Evolutionary conservation across 2,113 vertebrate species (phyloP).

Genomic region (Calyptomena viridis): DNA sequence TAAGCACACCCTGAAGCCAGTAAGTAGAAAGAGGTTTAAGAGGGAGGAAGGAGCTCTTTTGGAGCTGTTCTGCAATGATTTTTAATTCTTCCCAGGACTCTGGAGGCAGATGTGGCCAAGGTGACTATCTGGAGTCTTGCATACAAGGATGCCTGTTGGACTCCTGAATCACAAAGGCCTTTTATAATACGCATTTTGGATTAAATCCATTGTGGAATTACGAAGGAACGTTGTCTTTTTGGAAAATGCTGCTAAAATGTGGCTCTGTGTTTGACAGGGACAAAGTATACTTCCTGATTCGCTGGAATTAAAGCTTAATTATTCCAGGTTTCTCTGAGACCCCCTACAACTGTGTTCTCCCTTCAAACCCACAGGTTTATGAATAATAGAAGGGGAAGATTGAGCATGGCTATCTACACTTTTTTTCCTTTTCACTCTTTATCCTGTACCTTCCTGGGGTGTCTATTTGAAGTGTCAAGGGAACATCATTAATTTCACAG

Average conservation of each 20-base stretch:
- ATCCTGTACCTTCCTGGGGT: background rate
- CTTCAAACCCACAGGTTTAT: background rate
- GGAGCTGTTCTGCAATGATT: background rate
- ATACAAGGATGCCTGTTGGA: background rate
- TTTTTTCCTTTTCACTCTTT: background rate
- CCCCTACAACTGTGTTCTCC: background rate
- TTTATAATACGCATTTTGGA: background rate
- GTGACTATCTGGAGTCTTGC: background rate
- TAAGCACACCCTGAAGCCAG: background rate
- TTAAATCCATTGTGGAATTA: background rate
- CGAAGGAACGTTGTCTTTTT: rapidly evolving
- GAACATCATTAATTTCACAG: background rate
- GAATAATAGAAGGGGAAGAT: background rate
- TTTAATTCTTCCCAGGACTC: background rate
- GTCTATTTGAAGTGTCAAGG: background rate
- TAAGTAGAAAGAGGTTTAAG: background rate
- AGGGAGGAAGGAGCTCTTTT: background rate
- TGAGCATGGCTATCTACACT: background rate
- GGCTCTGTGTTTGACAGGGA: background rate
- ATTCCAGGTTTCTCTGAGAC: slow-evolving; percentile 3
- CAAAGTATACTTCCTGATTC: background rate
- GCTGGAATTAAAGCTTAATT: slow-evolving; percentile 21
- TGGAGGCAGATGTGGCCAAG: background rate
- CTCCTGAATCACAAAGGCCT: background rate
- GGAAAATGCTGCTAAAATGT: background rate